These are phyloP conservation scores for Prunella fulvescens DNA, from an alignment of 2,113 vertebrate species.

Conservation along the genomic window DNA sequence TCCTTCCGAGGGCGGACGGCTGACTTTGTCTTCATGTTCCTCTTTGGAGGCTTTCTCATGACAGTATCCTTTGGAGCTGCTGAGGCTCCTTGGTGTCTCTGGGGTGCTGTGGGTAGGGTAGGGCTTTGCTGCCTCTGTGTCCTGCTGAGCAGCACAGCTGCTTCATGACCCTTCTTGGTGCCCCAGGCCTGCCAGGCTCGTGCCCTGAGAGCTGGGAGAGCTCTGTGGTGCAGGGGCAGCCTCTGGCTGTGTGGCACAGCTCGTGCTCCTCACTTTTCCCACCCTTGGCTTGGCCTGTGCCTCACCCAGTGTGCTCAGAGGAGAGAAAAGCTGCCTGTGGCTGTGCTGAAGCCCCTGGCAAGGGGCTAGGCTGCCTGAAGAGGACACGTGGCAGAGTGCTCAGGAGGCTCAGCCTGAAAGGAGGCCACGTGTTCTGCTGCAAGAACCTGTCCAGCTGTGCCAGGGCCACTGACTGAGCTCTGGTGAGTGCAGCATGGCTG, in stretches of 20 bases:
- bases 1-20: constrained; percentile 85
- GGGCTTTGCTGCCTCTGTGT: neutral
- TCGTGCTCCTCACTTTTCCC: neutral
- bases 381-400: neutral
- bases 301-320: neutral
- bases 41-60: constrained; percentile 85
- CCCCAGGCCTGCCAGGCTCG: no score
- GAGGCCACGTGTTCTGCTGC: neutral
- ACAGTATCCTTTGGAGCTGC: constrained; percentile 80
- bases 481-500: neutral
- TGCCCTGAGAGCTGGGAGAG: neutral
- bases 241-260: neutral
- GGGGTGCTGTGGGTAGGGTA: neutral
- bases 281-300: neutral
- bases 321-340: neutral
- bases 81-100: neutral
- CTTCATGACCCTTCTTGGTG: neutral
- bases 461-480: neutral
- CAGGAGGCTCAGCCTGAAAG: neutral
- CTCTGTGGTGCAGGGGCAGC: neutral
- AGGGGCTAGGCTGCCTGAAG: neutral
- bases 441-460: neutral
- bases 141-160: neutral
- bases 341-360: neutral
- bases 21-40: constrained; percentile 89